Evolutionary conservation across 2,888 invertebrate species (phyloP).

Genomic region (Opisthograptis luteolata): DNA sequence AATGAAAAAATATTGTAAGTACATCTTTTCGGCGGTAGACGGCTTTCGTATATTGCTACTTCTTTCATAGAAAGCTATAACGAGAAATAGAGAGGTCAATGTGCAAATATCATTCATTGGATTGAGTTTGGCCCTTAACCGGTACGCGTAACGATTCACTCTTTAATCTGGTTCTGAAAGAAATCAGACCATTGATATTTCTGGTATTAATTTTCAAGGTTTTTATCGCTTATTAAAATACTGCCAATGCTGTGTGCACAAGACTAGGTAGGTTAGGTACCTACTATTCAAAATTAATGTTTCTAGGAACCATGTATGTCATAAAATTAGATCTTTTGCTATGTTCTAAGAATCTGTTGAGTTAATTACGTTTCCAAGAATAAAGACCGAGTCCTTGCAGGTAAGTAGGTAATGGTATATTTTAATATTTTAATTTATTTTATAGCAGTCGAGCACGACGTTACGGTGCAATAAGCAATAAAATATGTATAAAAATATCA

Average conservation of each 20-base stretch:
- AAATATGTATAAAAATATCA: neutral
- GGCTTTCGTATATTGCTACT: no score
- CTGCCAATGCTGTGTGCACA: no score
- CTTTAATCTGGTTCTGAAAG: constrained; percentile 51
- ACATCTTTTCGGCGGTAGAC: no score
- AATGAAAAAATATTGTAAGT: no score
- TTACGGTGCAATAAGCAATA: constrained; percentile 4
- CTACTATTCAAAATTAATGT: no score
- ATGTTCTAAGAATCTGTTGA: neutral
- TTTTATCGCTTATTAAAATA: neutral
- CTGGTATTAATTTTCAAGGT: neutral
- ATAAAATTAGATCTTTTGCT: neutral
- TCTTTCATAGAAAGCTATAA: no score
- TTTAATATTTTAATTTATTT: neutral
- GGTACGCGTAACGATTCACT: constrained; percentile 40
- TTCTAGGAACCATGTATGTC: no score
- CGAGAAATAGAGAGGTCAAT: no score
- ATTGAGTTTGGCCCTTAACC: no score
- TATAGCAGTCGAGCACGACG: neutral
- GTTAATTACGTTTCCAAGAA: constrained; percentile 7
- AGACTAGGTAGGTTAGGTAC: no score
- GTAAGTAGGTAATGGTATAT: neutral
- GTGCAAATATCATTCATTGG: no score
- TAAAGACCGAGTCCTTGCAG: neutral
- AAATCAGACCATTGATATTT: constrained; percentile 13